phyloP scores from a whole-genome alignment of 1,140 invertebrate genomes.

The Mactra quadrangularis region DNA sequence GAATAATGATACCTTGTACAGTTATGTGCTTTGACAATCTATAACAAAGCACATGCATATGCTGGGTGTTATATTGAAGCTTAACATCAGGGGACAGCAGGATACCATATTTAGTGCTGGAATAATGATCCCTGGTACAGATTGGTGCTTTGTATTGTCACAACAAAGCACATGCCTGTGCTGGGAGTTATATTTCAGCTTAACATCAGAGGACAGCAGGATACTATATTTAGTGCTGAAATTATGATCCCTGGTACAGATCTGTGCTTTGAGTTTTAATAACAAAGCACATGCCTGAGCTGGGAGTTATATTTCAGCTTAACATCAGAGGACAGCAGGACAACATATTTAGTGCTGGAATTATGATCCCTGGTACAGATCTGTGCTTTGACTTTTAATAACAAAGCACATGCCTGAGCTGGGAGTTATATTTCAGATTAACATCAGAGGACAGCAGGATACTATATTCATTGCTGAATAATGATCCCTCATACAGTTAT shows the following conservation, averaged over 20 bases:
- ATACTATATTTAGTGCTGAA: too few relatives aligned
- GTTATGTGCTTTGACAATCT: neutral
- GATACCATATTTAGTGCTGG: neutral
- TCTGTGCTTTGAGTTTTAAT: neutral
- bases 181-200: constrained; percentile 22
- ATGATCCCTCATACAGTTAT: too few relatives aligned
- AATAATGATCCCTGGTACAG: constrained; percentile 2
- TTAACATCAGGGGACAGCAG: neutral
- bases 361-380: neutral
- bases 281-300: constrained; percentile 28
- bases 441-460: too few relatives aligned
- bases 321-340: too few relatives aligned
- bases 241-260: constrained; percentile 3
- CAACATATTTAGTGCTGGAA: too few relatives aligned
- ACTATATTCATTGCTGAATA: too few relatives aligned
- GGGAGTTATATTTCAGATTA: too few relatives aligned
- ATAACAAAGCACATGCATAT: constrained; percentile 6
- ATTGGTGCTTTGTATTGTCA: neutral
- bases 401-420: too few relatives aligned
- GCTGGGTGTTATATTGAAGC: neutral
- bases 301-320: neutral
- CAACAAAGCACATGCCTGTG: constrained; percentile 33
- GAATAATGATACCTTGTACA: neutral
- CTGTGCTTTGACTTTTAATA: too few relatives aligned
- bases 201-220: too few relatives aligned